Conservation (phyloP, 2,113 vertebrate genomes). For the Engraulis encrasicolus region DNA sequence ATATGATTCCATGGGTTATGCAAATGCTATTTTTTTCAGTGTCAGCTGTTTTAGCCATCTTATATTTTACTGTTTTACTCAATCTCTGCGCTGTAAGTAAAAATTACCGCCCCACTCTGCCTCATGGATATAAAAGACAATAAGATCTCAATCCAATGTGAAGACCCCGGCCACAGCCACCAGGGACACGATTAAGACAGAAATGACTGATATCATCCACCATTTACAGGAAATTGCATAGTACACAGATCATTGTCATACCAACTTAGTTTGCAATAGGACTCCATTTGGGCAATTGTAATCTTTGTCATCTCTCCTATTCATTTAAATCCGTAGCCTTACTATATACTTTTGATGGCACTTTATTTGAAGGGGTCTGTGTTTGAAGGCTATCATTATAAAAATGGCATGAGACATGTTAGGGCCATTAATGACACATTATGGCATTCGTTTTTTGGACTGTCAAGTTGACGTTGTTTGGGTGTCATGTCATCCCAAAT, state of each 20-base stretch:
- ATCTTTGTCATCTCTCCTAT: constrained; percentile 12
- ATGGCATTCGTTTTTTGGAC: too few relatives aligned
- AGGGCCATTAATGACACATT: too few relatives aligned
- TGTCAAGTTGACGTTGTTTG: too few relatives aligned
- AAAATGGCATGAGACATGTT: too few relatives aligned
- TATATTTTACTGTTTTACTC: background rate
- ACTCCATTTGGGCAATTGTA: constrained; percentile 37
- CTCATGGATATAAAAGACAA: background rate
- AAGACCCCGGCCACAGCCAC: background rate
- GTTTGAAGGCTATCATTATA: too few relatives aligned
- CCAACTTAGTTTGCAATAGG: constrained; percentile 35
- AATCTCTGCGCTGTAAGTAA: background rate
- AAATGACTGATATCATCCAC: constrained; percentile 43
- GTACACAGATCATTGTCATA: constrained; percentile 33
- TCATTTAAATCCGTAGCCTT: background rate
- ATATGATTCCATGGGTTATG: background rate
- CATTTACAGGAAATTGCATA: constrained; percentile 35
- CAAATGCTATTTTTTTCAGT: background rate
- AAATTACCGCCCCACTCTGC: background rate
- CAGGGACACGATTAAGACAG: constrained; percentile 28
- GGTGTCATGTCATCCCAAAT: too few relatives aligned
- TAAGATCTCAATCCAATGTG: constrained; percentile 30
- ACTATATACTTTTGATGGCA: background rate
- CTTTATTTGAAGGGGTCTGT: too few relatives aligned
- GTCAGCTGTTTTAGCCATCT: background rate